Evolutionary conservation across 2,113 vertebrate genomes (phyloP).

Genomic region (Callopanchax toddi): DNA sequence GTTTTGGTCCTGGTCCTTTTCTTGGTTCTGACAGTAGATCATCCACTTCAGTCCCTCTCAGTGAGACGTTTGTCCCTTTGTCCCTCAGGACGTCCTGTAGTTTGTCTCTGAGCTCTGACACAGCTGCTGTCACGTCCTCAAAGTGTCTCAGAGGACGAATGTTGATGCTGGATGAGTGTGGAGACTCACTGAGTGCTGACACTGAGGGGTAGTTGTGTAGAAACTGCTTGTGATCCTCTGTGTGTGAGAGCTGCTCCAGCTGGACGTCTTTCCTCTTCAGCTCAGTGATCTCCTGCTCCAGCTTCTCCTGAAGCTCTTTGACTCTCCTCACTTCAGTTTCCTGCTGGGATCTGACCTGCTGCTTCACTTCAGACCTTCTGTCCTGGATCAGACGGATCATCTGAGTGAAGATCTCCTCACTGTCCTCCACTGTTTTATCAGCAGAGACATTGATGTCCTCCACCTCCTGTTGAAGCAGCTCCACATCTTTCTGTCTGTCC

Average conservation of each 20-base stretch:
- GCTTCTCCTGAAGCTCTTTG: conserved; percentile 5
- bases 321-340: conserved; percentile 12
- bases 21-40: not conserved
- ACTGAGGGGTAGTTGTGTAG: conserved; percentile 1
- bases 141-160: not conserved
- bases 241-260: conserved; percentile 7
- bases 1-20: no score
- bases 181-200: conserved; percentile 5
- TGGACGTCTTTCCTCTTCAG: conserved; percentile 5
- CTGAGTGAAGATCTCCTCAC: conserved; percentile 7
- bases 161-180: not conserved
- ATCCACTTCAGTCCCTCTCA: not conserved
- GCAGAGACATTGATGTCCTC: conserved; percentile 7
- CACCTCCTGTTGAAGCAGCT: conserved; percentile 7
- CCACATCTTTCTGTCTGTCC: not conserved
- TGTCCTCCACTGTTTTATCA: conserved; percentile 26
- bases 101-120: not conserved
- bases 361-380: conserved; percentile 8
- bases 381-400: conserved; percentile 1
- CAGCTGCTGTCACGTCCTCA: conserved; percentile 6
- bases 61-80: no score
- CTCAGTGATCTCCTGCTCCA: conserved; percentile 10
- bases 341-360: conserved; percentile 19
- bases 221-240: conserved; percentile 12
- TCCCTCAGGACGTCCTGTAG: not conserved